These are phyloP conservation scores for Gallinago media DNA, from an alignment of 2,113 vertebrate genomes.

Conservation along the genomic window DNA sequence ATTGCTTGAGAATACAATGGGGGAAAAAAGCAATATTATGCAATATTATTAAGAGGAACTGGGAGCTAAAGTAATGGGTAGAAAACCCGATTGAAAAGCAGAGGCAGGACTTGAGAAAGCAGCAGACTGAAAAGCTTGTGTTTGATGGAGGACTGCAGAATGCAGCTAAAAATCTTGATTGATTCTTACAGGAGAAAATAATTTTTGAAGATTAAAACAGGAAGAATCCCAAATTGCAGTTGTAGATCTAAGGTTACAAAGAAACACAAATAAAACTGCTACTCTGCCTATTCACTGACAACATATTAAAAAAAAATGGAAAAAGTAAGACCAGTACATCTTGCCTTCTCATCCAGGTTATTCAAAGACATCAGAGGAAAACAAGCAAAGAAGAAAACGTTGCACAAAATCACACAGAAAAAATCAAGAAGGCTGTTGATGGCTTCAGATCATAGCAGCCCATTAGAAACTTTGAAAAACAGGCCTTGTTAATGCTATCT, in stretches of 20 bases:
- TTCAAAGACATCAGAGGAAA: slow-evolving; percentile 19
- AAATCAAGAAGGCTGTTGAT: slow-evolving; percentile 5
- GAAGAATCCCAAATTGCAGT: not conserved
- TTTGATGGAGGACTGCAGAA: not conserved
- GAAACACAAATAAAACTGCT: not conserved
- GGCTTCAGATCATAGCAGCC: slow-evolving; percentile 13
- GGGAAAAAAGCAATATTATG: not conserved
- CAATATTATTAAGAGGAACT: not conserved
- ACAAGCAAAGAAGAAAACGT: not conserved
- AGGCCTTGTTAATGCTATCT: not conserved
- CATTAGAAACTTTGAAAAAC: slow-evolving; percentile 41
- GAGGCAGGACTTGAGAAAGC: not conserved
- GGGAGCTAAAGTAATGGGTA: not conserved
- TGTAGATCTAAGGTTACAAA: not conserved
- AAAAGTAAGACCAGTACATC: not conserved
- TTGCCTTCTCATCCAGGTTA: slow-evolving; percentile 8
- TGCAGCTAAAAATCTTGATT: not conserved
- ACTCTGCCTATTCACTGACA: not conserved
- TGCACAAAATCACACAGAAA: not conserved
- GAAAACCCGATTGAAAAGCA: not conserved
- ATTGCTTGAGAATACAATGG: not conserved
- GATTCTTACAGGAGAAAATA: not conserved
- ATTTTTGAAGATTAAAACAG: not conserved
- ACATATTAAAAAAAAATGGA: not conserved
- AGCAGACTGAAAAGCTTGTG: not conserved